phyloP scores from a whole-genome alignment of 2,797 vertebrate genomes.

The Cyprinella venusta region DNA sequence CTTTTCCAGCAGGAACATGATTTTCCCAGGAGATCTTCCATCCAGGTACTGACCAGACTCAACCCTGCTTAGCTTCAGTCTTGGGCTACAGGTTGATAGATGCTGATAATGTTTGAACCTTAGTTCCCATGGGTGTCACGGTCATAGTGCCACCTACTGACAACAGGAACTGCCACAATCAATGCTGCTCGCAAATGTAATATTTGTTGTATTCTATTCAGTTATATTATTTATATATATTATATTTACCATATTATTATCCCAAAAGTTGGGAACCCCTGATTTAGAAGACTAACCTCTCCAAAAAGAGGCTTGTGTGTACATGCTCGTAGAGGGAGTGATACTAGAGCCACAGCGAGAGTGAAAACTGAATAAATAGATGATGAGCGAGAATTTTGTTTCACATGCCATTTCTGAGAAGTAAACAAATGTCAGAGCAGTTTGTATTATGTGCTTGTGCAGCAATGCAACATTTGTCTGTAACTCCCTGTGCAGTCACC shows the following conservation, averaged over 20 bases:
- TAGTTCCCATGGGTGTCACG: background rate
- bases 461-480: conserved; percentile 50
- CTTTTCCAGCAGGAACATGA: too few species aligned
- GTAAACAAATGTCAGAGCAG: conserved; percentile 17
- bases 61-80: too few species aligned
- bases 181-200: background rate
- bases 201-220: too few species aligned
- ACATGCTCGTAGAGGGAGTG: background rate
- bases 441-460: conserved; percentile 37
- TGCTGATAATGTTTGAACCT: too few species aligned
- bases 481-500: conserved; percentile 53
- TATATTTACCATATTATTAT: background rate
- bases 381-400: conserved; percentile 14
- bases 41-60: too few species aligned
- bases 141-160: background rate
- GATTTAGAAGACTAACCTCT: background rate
- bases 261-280: background rate
- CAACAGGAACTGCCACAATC: background rate
- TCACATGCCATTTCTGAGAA: background rate
- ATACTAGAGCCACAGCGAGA: background rate
- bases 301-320: background rate
- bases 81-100: too few species aligned
- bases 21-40: too few species aligned
- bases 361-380: background rate
- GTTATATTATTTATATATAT: too few species aligned